These are phyloP conservation scores for Drosophila cardini DNA, from an alignment of 1,140 invertebrate species.

Conservation along the genomic window DNA sequence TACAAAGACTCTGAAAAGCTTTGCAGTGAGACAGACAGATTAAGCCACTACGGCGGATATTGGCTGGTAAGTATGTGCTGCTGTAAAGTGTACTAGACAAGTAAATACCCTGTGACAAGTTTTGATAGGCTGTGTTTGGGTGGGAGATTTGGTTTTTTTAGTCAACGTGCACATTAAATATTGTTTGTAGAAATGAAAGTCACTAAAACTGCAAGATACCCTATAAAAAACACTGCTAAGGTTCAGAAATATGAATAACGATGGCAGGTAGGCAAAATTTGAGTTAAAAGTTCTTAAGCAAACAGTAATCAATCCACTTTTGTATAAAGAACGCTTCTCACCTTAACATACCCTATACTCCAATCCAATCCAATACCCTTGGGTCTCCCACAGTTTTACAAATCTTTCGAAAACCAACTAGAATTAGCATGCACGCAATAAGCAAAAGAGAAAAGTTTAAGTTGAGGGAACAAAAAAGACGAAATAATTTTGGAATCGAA, in stretches of 20 bases:
- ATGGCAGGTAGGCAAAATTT: not conserved
- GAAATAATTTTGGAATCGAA: constrained; percentile 25
- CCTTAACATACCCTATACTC: not conserved
- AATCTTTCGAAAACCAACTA: not conserved
- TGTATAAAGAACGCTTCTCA: too few relatives aligned
- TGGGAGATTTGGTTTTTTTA: too few relatives aligned
- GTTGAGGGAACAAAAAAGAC: not conserved
- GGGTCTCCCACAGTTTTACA: not conserved
- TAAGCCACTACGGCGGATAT: constrained; percentile 3
- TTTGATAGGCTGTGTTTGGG: too few relatives aligned
- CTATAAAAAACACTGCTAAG: too few relatives aligned
- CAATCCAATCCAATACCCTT: too few relatives aligned
- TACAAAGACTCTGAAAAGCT: constrained; percentile 11
- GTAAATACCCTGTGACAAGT: not conserved
- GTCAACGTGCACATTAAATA: too few relatives aligned
- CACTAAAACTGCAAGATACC: too few relatives aligned
- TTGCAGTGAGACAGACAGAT: constrained; percentile 6
- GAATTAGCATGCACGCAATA: constrained; percentile 54
- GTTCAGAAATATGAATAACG: too few relatives aligned
- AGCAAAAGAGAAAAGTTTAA: constrained; percentile 24
- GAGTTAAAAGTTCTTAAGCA: too few relatives aligned
- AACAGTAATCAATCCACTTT: too few relatives aligned
- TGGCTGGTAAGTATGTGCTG: not conserved
- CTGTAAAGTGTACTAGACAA: not conserved
- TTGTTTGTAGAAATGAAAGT: too few relatives aligned